phyloP scores from a whole-genome alignment of 2,888 invertebrate species.

The Orthosia gothica region DNA sequence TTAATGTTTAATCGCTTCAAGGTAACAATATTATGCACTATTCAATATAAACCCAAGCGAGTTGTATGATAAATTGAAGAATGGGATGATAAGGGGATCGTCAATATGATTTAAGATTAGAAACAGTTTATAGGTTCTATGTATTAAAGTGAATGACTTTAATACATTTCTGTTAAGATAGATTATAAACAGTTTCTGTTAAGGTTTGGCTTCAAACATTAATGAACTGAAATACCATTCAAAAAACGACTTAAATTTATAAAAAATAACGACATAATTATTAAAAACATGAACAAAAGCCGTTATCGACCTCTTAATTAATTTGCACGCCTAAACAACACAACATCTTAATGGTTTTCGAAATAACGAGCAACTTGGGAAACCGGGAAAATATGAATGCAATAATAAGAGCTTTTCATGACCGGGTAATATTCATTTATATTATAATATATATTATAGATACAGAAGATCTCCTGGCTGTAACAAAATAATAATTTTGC shows the following conservation, averaged over 20 bases:
- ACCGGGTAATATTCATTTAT: conserved; percentile 24
- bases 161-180: too few species aligned
- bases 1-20: not conserved
- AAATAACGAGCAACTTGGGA: conserved; percentile 39
- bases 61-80: conserved; percentile 1
- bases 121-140: not conserved
- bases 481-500: too few species aligned
- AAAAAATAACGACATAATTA: not conserved
- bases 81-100: not conserved
- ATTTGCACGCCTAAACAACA: conserved; percentile 35
- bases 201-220: not conserved
- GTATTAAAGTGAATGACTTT: too few species aligned
- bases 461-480: too few species aligned
- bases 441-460: too few species aligned
- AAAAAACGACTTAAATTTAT: not conserved
- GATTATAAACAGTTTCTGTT: too few species aligned
- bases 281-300: conserved; percentile 17
- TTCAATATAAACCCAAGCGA: not conserved
- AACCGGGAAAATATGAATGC: conserved; percentile 22
- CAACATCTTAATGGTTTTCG: conserved; percentile 45
- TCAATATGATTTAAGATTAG: not conserved
- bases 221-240: conserved; percentile 14
- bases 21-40: not conserved
- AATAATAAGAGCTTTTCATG: conserved; percentile 36
- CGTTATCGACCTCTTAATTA: conserved; percentile 12